Evolutionary conservation across 1,140 invertebrate genomes (phyloP).

Genomic region (Halesus radiatus): DNA sequence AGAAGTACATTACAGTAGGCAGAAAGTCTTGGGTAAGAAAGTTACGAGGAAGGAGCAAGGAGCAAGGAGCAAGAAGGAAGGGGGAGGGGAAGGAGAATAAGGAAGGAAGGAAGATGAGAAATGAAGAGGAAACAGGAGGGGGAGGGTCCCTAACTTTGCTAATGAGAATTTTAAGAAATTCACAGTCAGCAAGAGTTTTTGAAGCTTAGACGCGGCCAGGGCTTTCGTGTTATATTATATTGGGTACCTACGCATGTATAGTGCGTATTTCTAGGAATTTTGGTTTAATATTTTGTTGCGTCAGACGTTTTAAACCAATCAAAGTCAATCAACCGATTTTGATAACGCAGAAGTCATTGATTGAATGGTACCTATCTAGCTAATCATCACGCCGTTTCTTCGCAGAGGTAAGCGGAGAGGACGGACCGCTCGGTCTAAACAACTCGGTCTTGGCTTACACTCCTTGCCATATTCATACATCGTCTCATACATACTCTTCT

Average conservation of each 20-base stretch:
- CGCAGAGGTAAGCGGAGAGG: too few species aligned
- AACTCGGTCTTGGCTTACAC: too few species aligned
- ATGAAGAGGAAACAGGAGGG: conserved; percentile 16
- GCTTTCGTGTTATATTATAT: not conserved
- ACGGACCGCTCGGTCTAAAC: too few species aligned
- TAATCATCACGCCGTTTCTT: too few species aligned
- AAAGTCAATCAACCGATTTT: too few species aligned
- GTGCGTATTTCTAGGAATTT: too few species aligned
- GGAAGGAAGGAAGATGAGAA: conserved; percentile 40
- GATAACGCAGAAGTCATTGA: too few species aligned
- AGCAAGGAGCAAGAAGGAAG: conserved; percentile 13
- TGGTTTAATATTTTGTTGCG: too few species aligned
- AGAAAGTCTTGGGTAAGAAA: conserved; percentile 21
- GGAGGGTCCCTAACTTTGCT: conserved; percentile 52
- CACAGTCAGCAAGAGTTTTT: conserved; percentile 54
- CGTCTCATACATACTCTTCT: too few species aligned
- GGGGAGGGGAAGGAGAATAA: conserved; percentile 15
- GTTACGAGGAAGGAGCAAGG: not conserved
- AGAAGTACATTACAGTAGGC: conserved; percentile 15
- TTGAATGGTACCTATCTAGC: too few species aligned
- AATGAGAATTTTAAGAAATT: conserved; percentile 59
- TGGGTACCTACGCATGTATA: not conserved
- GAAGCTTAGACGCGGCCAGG: conserved; percentile 3
- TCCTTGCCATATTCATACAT: too few species aligned
- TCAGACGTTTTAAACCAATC: too few species aligned